Evolutionary conservation across 1,140 invertebrate genomes (phyloP), one percentile per base, ranked within the genome.

Genomic region (Aphaenogaster rudis): DNA sequence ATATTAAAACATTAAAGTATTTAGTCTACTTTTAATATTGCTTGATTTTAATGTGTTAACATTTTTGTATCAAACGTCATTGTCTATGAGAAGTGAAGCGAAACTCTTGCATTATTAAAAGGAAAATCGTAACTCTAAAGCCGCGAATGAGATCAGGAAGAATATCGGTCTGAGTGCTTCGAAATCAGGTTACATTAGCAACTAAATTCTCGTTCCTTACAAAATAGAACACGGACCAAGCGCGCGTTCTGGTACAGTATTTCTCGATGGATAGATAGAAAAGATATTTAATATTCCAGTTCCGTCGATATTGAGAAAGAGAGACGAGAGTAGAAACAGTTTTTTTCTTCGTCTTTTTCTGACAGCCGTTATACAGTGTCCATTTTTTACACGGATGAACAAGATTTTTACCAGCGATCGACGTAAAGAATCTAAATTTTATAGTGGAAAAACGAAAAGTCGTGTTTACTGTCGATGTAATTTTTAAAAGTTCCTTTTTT

Each of bases 241-340:
- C 6, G 21, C 50, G 15, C 48, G 1, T 72, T 59, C n/a, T 57
- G 42, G 50, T 67, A 17, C 42, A 48, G 33, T 69, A 71, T 45
- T 54, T 36, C 36, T 28, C 36, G 36, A 52, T 81, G 33, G 13
- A 64, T 15, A 36, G n/a, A 17, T n/a, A 39, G 45, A 57, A 48
- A 54, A 69, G 64, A 71, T 71, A 69, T 45, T 71, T 71, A 71
- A 81, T 81, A 71, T 71, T 69, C 21, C n/a, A 59, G 8, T 42
- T 64, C 15, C 13, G 8, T 54, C 33, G 61, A 59, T 71, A 71
- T 81, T 36, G 66, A 48, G 15, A 45, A 52, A 57, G 33, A 67
- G 2, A 48, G n/a, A n/a, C 2, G 17, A 6, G n/a, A 71, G 8
- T 71, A 42, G n/a, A 81, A 39, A 57, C 15, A 39, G 13, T 69